Evolutionary conservation across 2,888 invertebrate genomes (phyloP).

Genomic region (Agrotis exclamationis): DNA sequence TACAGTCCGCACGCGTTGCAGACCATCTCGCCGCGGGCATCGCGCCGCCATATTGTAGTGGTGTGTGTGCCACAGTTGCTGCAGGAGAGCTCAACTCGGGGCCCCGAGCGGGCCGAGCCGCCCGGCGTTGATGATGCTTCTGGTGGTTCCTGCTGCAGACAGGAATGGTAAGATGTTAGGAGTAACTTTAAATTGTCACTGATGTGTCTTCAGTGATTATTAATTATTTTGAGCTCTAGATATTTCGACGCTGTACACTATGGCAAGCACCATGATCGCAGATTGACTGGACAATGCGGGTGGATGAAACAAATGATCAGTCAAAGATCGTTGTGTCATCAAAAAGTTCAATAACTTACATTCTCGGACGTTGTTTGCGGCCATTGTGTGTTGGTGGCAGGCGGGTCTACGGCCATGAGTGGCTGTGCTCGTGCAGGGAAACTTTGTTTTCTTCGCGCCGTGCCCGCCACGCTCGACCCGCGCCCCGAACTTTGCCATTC

Average conservation of each 20-base stretch:
- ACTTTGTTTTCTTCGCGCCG: slow-evolving; percentile 95
- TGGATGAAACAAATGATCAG: too few relatives aligned
- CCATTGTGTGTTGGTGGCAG: slow-evolving; percentile 69
- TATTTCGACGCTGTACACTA: too few relatives aligned
- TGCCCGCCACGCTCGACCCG: slow-evolving; percentile 88
- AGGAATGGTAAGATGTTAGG: background rate
- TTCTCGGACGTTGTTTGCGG: slow-evolving; percentile 73
- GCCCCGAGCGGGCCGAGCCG: slow-evolving; percentile 56
- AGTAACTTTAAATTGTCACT: too few relatives aligned
- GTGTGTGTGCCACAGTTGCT: slow-evolving; percentile 99
- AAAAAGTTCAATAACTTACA: slow-evolving; percentile 64
- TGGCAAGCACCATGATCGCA: too few relatives aligned
- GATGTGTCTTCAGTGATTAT: too few relatives aligned
- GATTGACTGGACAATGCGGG: too few relatives aligned
- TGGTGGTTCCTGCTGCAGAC: slow-evolving; percentile 70
- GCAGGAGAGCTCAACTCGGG: slow-evolving; percentile 96
- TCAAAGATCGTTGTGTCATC: background rate
- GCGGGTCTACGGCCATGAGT: slow-evolving; percentile 67
- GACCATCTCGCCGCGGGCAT: slow-evolving; percentile 99
- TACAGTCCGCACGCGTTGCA: slow-evolving; percentile 99
- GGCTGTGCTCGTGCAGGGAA: slow-evolving; percentile 94
- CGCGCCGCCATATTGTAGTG: slow-evolving; percentile 99
- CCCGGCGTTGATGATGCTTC: slow-evolving; percentile 63
- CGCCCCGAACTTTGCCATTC: slow-evolving; percentile 81
- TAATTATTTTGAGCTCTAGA: too few relatives aligned